Evolutionary conservation across 2,888 invertebrate genomes (phyloP), one percentile per base, ranked within the genome.

Genomic region (Chloroclysta siterata): DNA sequence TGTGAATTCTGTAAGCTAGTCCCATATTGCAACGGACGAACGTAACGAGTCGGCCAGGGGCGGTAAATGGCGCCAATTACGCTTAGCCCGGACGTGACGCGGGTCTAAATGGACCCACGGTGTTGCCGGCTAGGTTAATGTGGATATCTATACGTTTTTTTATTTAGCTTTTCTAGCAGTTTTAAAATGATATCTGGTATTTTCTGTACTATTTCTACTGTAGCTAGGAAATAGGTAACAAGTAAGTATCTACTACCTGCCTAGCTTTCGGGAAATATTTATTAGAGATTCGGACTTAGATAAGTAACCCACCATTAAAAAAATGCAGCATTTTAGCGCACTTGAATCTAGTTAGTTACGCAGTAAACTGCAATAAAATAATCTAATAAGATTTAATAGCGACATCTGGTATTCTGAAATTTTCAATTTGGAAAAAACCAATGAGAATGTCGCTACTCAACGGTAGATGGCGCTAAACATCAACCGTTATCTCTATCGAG

Each of bases 21-120:
- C 62, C 65, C 66, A 68, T 67, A 68, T 70, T 66, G 64, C 51
- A 47, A 28, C 65, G 68, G 71, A 63, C 69, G 61, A 64, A 61
- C 61, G 68, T 70, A 71, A 71, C 72, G 76, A 78, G 78, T 65
- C 77, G 84, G 82, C 80, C 82, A 78, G 79, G 82, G 83, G 81
- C 84, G 83, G 85, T 87, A 89, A 90, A 92, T 87, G 88, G 89
- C 81, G 84, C 87, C 92, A 93, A 92, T 92, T 92, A 92, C 90
- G 84, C 81, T 83, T 85, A 88, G 83, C 87, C 88, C 81, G 79
- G 81, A 91, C 92, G 92, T 92, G 92, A 87, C 76, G 72, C 79
- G 93, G 78, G 71, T 84, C 78, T 75, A 81, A 89, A 92, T 86
- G 81, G 82, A 77, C 74, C 76, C 71, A 62, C 67, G 67, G 63